A percentile compares a stretch with the other conserved stretches of the same genome.
Conservation (phyloP, 2,797 vertebrate genomes). For the Danio kyathit region DNA sequence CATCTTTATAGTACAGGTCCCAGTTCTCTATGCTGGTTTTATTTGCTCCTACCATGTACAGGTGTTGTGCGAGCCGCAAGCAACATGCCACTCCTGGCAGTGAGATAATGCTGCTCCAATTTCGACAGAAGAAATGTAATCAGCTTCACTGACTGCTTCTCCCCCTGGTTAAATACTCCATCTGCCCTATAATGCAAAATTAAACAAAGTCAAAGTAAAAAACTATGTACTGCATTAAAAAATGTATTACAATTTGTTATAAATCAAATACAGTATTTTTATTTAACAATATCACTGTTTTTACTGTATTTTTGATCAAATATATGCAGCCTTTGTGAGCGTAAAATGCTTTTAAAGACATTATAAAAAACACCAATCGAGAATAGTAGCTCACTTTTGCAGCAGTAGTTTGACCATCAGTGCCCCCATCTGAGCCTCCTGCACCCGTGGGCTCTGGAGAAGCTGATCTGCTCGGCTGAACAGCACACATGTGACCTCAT, state of each 20-base stretch:
- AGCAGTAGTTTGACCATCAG: conserved; percentile 84
- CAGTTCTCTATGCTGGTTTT: not conserved
- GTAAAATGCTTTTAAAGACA: not conserved
- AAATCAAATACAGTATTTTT: not conserved
- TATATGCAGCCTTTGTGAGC: not conserved
- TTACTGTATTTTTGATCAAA: not conserved
- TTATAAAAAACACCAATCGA: not conserved
- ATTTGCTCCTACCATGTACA: conserved; percentile 78
- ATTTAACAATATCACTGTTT: not conserved
- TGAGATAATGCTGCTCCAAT: conserved; percentile 80
- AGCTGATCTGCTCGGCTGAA: conserved; percentile 73
- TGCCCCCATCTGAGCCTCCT: conserved; percentile 87
- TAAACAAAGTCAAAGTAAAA: not conserved
- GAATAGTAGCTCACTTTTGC: conserved; percentile 76
- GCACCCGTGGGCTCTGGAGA: conserved; percentile 86
- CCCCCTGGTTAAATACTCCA: not conserved
- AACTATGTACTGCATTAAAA: not conserved
- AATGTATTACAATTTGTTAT: not conserved
- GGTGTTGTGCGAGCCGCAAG: conserved; percentile 81
- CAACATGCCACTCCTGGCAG: conserved; percentile 82
- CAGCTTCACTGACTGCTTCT: conserved; percentile 61
- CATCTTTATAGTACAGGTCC: no score
- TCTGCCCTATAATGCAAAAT: conserved; percentile 52
- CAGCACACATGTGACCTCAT: conserved; percentile 72
- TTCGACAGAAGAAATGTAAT: conserved; percentile 76